phyloP scores from a whole-genome alignment of 2,113 vertebrate species.

The Rhegmatorhina hoffmannsi region DNA sequence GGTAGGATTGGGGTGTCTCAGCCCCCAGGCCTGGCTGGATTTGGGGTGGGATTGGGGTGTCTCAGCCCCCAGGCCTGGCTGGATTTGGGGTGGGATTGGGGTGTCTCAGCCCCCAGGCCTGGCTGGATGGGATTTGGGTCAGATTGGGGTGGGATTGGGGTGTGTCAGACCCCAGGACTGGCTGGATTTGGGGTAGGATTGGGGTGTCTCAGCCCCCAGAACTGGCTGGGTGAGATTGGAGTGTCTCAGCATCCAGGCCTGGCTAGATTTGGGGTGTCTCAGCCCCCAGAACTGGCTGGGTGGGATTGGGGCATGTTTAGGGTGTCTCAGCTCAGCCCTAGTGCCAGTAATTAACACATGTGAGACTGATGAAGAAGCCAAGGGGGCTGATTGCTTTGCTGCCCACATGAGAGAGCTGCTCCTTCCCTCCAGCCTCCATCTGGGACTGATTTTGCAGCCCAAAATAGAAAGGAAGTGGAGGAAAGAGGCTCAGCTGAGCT shows the following conservation, averaged over 20 bases:
- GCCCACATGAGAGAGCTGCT: neutral
- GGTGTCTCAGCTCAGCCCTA: neutral
- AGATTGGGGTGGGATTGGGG: neutral
- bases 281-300: neutral
- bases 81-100: too few relatives aligned
- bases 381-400: neutral
- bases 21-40: neutral
- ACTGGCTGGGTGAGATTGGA: too few relatives aligned
- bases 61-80: too few relatives aligned
- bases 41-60: neutral
- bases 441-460: conserved; percentile 23
- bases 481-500: neutral
- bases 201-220: too few relatives aligned
- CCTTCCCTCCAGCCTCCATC: neutral
- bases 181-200: too few relatives aligned
- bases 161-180: too few relatives aligned
- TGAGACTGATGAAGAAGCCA: neutral
- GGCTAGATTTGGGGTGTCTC: too few relatives aligned
- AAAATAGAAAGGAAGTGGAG: conserved; percentile 13
- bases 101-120: neutral
- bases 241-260: too few relatives aligned
- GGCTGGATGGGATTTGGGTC: neutral
- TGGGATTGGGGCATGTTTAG: neutral
- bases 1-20: too few relatives aligned
- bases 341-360: neutral